phyloP scores from a whole-genome alignment of 2,113 vertebrate genomes.

The Tautogolabrus adspersus region DNA sequence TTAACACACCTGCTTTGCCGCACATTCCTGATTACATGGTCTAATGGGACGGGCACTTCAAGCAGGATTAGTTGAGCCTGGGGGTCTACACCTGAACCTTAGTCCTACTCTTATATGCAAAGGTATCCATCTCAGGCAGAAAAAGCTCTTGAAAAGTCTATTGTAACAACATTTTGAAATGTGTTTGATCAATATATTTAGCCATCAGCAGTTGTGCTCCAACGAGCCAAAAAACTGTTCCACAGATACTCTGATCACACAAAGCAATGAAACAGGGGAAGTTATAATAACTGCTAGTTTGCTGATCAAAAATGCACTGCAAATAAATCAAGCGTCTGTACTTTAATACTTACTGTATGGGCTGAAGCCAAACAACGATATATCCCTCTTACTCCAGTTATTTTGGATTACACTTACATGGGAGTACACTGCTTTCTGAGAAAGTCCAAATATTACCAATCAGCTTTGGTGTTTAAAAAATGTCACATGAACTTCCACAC shows the following conservation, averaged over 20 bases:
- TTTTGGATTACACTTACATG: background rate
- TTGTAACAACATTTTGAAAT: conserved; percentile 11
- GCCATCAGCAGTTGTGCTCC: background rate
- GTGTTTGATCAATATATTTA: conserved; percentile 39
- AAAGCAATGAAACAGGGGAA: background rate
- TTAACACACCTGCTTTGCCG: conserved; percentile 83
- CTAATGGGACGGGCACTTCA: conserved; percentile 79
- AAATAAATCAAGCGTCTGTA: background rate
- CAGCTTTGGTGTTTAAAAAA: background rate
- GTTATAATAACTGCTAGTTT: background rate
- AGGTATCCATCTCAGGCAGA: conserved; percentile 46
- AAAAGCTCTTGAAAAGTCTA: conserved; percentile 46
- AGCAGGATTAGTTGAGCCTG: conserved; percentile 79
- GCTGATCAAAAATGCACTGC: too few relatives aligned
- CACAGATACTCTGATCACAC: background rate
- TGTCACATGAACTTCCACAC: background rate
- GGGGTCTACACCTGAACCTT: conserved; percentile 90
- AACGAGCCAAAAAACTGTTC: conserved; percentile 6
- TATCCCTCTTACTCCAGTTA: background rate
- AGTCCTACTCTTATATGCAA: conserved; percentile 65
- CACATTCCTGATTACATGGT: conserved; percentile 83
- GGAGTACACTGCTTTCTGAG: background rate
- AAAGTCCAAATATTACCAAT: background rate
- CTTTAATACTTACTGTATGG: background rate
- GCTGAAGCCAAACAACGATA: background rate